Evolutionary conservation across 2,888 invertebrate species (phyloP).

Genomic region (Desoria tigrina): DNA sequence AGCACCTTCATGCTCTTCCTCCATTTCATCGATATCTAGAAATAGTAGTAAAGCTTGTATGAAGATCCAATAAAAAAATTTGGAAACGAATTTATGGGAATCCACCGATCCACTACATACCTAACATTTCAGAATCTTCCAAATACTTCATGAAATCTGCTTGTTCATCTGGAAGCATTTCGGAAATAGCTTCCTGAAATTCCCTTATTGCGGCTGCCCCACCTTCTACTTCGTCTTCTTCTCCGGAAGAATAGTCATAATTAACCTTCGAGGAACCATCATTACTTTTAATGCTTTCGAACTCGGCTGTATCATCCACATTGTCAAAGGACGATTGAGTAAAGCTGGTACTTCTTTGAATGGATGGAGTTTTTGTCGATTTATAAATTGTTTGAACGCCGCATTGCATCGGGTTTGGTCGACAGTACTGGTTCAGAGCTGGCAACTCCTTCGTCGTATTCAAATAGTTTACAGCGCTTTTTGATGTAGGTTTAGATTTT

Average conservation of each 20-base stretch:
- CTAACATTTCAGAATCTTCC: not conserved
- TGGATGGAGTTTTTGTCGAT: not conserved
- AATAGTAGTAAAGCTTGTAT: too few relatives aligned
- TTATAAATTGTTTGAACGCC: conserved; percentile 25
- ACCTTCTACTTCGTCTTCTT: not conserved
- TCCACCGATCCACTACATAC: not conserved
- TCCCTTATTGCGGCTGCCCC: not conserved
- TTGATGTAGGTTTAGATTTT: not conserved
- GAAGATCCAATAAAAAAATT: too few relatives aligned
- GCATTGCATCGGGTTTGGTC: conserved; percentile 18
- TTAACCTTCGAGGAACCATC: not conserved
- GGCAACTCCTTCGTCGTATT: conserved; percentile 19
- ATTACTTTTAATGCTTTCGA: not conserved
- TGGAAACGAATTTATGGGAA: too few relatives aligned
- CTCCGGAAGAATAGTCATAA: not conserved
- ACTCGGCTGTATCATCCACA: not conserved
- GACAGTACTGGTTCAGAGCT: conserved; percentile 27
- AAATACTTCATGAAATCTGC: not conserved
- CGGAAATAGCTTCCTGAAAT: conserved; percentile 4
- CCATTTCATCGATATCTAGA: too few relatives aligned
- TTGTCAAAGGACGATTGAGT: not conserved
- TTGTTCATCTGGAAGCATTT: not conserved
- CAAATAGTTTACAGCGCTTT: conserved; percentile 9
- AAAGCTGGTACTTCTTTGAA: not conserved
- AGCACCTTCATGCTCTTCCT: too few relatives aligned